Percentiles rank a stretch among this genome's conserved stretches.
Evolutionary conservation across 2,113 vertebrate genomes (phyloP).

Genomic region (Lonchura striata): DNA sequence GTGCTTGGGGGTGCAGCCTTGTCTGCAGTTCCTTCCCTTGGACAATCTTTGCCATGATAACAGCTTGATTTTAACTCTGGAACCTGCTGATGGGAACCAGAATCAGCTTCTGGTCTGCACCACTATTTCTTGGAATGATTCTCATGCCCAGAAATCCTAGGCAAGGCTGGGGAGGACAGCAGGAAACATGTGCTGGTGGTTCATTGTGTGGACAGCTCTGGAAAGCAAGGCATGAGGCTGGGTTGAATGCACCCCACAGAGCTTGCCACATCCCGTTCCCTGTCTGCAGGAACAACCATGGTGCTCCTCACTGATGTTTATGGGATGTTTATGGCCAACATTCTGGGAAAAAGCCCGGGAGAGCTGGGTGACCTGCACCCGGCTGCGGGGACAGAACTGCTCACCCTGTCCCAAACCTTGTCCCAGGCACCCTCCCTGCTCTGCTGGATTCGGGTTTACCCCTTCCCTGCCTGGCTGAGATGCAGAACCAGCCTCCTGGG

Average conservation of each 20-base stretch:
- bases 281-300: background rate
- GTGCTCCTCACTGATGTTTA: background rate
- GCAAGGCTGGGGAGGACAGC: background rate
- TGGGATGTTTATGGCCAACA: background rate
- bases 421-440: accelerated
- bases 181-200: background rate
- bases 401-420: background rate
- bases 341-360: background rate
- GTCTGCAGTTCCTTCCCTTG: background rate
- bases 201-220: background rate
- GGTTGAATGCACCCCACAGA: accelerated
- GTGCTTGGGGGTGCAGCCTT: accelerated
- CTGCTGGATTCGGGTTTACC: background rate
- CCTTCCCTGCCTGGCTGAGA: background rate
- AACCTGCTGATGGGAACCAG: background rate
- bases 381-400: accelerated
- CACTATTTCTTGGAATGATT: background rate
- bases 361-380: accelerated
- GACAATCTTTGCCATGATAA: accelerated
- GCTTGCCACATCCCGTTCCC: background rate
- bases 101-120: background rate
- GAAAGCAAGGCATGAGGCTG: background rate
- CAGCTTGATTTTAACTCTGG: background rate
- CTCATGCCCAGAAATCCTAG: background rate
- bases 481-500: background rate